Evolutionary conservation across 2,113 vertebrate species (phyloP), one percentile per base, ranked within the genome.

Genomic region (Alethe diademata): DNA sequence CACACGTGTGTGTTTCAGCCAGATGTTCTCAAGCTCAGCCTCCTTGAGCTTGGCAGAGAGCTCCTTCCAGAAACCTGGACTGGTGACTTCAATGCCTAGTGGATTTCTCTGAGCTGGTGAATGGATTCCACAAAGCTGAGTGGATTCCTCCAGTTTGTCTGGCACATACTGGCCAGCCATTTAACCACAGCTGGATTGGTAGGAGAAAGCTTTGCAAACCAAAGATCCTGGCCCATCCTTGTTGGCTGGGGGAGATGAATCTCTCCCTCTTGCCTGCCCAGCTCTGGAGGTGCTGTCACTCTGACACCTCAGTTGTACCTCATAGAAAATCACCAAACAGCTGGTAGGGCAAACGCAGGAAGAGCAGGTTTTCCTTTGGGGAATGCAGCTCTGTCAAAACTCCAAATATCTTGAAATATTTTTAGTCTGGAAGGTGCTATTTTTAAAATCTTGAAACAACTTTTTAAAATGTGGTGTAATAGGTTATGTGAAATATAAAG

Each of bases 231-330:
- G 28, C 16, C 40, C 7, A 2, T 43, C 43, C n/a, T 61, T 82
- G 29, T 20, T 1, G 4, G 8, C 50, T 19, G 14, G 24, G 26
- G 19, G 26, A 78, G 25, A 47, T 33, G 1, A 45, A 23, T 43
- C 28, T 62, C 20, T 75, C 17, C 51, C 35, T 60, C 70, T 48
- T 72, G 22, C 33, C 18, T 70, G 36, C 42, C 42, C 42, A 6
- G 9, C 19, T 83, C 19, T 56, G 36, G 58, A 64, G 22, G 20
- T 82, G 23, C 16, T 73, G 45, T 76, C 18, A 2, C 12, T 79
- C 51, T 0, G 3, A 38, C 8, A 24, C 24, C 29, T 86, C 60
- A 31, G 35, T 6, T 42, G 33, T 19, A 10, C 42, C 0, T 0
- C 15, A 31, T 3, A 17, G 1, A 4, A 61, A 51, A 76, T 69